Base-by-base conservation (phyloP, 2,113 vertebrate genomes). In the Lampris megalopsis region DNA sequence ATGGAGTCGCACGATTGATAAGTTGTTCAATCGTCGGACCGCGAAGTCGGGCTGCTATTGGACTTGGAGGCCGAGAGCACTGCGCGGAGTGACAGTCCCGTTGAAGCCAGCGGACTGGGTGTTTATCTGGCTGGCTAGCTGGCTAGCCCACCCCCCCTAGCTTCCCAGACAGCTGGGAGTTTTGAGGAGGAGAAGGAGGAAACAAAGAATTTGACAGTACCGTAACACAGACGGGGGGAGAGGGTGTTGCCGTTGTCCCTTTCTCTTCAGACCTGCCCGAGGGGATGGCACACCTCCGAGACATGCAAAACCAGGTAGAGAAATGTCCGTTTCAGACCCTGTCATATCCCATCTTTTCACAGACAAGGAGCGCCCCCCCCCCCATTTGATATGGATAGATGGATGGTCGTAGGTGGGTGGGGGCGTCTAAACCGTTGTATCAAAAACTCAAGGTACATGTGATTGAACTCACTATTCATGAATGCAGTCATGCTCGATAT, bases 271-370 rank as follows among this genome's bases (percentile, higher is more conserved):
- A 49, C 54, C 87, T 36, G 69, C 77, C 24, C 45, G 78, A 73
- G 67, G 87, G 81, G 80, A 94, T 94, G 94, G 94, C 94, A 80
- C 94, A 94, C 87, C 93, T 94, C 68, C 91, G 87, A 83, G 88
- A 92, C 91, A 92, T 94, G 83, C 93, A 94, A 47, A 94, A 94
- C 87, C 93, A 93, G 93, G 93, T 94, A 92, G n/a, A 78, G 36
- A 81, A 75, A 86, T 54, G 5, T 64, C 79, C 58, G 79, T 76
- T 84, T 71, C 69, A 41, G 38, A n/a, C 67, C 77, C 79, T 90
- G 87, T 91, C 86, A 80, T 75, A 84, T 83, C 83, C 80, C 81
- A 79, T 64, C 24, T 77, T 78, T 48, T 62, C 37, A 54, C 64
- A 80, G 82, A 71, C 75, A 7, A 77, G 72, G 63, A 73, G 80